Conservation (phyloP, 2,888 invertebrate genomes). For the Oxycera nigricornis region DNA sequence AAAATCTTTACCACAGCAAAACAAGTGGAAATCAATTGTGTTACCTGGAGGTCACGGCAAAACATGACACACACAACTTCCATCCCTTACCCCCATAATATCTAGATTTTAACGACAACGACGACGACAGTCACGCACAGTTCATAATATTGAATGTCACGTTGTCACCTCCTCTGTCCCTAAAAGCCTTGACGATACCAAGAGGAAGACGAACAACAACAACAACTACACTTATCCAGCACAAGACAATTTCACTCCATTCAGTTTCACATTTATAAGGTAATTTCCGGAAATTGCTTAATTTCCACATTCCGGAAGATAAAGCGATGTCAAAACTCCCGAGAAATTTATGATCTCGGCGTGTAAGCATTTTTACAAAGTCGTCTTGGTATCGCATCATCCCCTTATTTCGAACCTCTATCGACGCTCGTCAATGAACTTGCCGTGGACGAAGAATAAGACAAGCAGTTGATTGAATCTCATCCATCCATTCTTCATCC, state of each 20-base stretch:
- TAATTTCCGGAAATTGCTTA: slow-evolving; percentile 35
- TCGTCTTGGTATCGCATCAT: not conserved
- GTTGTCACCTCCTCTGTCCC: not conserved
- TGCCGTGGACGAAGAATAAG: not conserved
- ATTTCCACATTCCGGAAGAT: slow-evolving; percentile 24
- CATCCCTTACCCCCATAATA: not conserved
- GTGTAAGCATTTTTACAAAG: slow-evolving; percentile 35
- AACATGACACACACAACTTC: not conserved
- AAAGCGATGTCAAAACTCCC: slow-evolving; percentile 27
- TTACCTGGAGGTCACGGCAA: not conserved
- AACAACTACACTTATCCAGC: not conserved
- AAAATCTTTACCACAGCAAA: slow-evolving; percentile 6
- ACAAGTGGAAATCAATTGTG: slow-evolving; percentile 14
- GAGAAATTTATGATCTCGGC: slow-evolving; percentile 31
- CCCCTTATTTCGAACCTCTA: not conserved
- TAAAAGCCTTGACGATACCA: not conserved
- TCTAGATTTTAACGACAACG: not conserved
- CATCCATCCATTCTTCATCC: slow-evolving; percentile 25
- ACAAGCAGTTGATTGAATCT: slow-evolving; percentile 22
- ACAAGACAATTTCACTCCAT: not conserved
- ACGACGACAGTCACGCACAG: slow-evolving; percentile 25
- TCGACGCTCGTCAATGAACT: not conserved
- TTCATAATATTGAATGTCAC: slow-evolving; percentile 20
- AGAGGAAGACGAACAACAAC: not conserved
- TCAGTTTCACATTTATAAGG: slow-evolving; percentile 32